Evolutionary conservation across 2,888 invertebrate genomes (phyloP), one percentile per base, ranked within the genome.

Genomic region (Griposia aprilina): DNA sequence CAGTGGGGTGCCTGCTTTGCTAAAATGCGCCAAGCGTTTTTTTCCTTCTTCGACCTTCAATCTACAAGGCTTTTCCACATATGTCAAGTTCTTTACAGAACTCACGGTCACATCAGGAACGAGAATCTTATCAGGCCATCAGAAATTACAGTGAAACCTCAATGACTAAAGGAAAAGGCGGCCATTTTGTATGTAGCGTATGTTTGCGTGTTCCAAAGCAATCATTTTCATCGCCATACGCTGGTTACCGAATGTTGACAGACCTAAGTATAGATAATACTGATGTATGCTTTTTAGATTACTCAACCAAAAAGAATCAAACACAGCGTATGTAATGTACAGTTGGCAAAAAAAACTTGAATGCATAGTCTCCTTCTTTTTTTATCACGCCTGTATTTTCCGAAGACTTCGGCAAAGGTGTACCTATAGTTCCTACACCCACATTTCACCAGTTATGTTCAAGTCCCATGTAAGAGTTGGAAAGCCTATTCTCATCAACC

Each of bases 151-250:
- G 36, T 69, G 26, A 65, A 72, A 79, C 69, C 3, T 60, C 71
- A 55, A 80, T 81, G 60, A 65, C 60, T n/a, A 30, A 70, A 69
- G 57, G n/a, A 73, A 73, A 80, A 63, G 30, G 30, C 30, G 5
- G 30, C 52, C 50, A 69, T 83, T 57, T 72, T 69, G 55, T 69
- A 41, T 67, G 62, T 77, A 66, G 15, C 17, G 17, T 78, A 57
- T 48, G 72, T 59, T 81, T 41, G 81, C 81, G 79, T 83, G 81
- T 55, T 83, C 4, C 2, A 7, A 55, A 48, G 62, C 68, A 83
- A 81, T 81, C 60, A 82, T 70, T 77, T 62, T 26, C 48, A 50
- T 74, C 17, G 82, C 52, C 65, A 74, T 82, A 50, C 1, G 36
- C 10, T 67, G 6, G 17, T 45, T 55, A 45, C 67, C 57, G 50